These are phyloP conservation scores for Eulemur rufifrons DNA, from an alignment of 2,113 vertebrate genomes.

Conservation along the genomic window DNA sequence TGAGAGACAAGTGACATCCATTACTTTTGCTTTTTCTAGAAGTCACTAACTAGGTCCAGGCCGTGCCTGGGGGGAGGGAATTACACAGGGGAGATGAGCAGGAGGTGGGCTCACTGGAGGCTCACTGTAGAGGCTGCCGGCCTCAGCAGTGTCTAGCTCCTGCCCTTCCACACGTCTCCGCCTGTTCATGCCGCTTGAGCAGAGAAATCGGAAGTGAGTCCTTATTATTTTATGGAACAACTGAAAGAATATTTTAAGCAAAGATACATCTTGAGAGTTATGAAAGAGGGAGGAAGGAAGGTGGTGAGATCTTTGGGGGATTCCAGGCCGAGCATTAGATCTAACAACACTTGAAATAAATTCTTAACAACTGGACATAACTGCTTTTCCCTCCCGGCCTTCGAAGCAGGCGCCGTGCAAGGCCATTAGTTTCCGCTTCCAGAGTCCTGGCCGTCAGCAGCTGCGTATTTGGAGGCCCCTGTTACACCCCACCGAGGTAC, in stretches of 20 bases:
- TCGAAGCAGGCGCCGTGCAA: fast-evolving
- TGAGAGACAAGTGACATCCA: not conserved
- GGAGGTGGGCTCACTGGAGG: fast-evolving
- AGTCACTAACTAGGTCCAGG: not conserved
- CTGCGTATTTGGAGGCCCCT: too few species aligned
- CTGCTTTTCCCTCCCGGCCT: not conserved
- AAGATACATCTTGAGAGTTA: not conserved
- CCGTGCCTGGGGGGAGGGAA: too few species aligned
- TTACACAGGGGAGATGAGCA: not conserved
- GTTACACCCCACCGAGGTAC: fast-evolving
- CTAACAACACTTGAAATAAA: not conserved
- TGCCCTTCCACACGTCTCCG: too few species aligned
- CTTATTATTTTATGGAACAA: not conserved
- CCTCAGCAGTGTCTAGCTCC: not conserved
- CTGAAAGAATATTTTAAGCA: not conserved
- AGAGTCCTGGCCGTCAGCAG: fast-evolving
- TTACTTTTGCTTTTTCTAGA: not conserved
- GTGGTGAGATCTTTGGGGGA: not conserved
- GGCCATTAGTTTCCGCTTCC: fast-evolving
- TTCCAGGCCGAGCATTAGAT: not conserved
- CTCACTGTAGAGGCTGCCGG: not conserved
- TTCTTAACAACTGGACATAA: fast-evolving
- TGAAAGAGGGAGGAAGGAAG: not conserved
- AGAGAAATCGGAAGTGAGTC: not conserved
- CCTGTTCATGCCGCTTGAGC: not conserved